Conservation (phyloP, 2,888 invertebrate genomes). For the Elysia crispata region DNA sequence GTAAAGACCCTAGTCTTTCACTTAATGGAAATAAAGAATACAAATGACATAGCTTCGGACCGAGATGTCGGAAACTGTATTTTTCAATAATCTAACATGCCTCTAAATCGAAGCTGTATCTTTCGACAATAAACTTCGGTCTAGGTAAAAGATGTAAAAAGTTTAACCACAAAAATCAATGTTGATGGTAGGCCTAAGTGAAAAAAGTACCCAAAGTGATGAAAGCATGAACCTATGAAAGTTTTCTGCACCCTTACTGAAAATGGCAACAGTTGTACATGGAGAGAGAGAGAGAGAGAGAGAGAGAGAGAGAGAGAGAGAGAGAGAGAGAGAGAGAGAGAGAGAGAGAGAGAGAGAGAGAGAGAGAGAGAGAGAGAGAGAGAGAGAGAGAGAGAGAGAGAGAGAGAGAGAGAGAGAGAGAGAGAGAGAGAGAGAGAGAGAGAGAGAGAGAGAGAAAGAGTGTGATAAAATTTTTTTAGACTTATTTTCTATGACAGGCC, state of each 20-base stretch:
- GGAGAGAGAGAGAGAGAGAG: neutral
- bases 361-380: neutral
- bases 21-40: too few species aligned
- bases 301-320: conserved; percentile 17
- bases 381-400: conserved; percentile 17
- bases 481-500: too few species aligned
- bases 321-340: conserved; percentile 23
- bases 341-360: conserved; percentile 11
- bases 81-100: too few species aligned
- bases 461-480: too few species aligned
- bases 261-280: neutral
- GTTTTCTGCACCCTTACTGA: neutral
- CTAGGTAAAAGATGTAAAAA: too few species aligned
- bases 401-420: conserved; percentile 23
- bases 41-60: too few species aligned
- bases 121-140: too few species aligned
- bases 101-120: too few species aligned
- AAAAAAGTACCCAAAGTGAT: neutral
- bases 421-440: conserved; percentile 2
- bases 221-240: neutral
- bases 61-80: too few species aligned
- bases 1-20: too few species aligned
- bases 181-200: too few species aligned
- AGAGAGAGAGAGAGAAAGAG: conserved; percentile 1
- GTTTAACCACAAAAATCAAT: too few species aligned